Base-by-base conservation (phyloP, 1,140 invertebrate species). In the Eufriesea mexicana region DNA sequence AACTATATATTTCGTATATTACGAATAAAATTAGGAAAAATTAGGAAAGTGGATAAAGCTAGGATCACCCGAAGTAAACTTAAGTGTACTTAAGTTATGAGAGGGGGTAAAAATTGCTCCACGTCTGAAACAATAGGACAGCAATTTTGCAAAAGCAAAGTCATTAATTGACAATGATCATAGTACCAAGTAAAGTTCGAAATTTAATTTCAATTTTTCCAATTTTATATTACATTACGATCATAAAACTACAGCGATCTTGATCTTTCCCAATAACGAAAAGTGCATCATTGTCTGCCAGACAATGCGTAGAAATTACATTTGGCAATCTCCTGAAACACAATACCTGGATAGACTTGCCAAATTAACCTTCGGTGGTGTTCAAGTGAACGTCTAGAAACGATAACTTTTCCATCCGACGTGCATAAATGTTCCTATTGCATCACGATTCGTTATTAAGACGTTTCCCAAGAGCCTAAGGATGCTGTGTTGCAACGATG, bases 371-470 rank as follows among this genome's bases (percentile, higher is more conserved):
- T 68, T 68, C 64, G 18, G 16, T 2, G 20, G 20, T n/a, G 42
- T 66, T 42, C 42, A n/a, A 61, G 42, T n/a, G 35, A 66, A n/a
- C 64, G 42, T 20, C 23, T 66, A 20, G 64, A 20, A 51, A 70
- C 16, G 14, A 23, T 51, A 28, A 8, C 45, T 28, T 70, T 25
- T 70, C 51, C 25, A 25, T n/a, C 12, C 16, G 14, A 28, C 2
- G 35, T 20, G n/a, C 25, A 5, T 23, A 20, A 7, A n/a, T 35
- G 18, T 4, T 18, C 7, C 49, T 49, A 35, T 72, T 72, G 18
- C 70, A 35, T 5, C 70, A 72, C 35, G 12, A 72, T 72, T 35
- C 49, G 25, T 72, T 72, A 54, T 72, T 72, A 72, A 55, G 28
- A 23, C 12, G 49, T 72, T 72, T 72, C 70, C 20, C 12, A 49